These are phyloP conservation scores for Clarias macrocephalus DNA, from an alignment of 2,113 vertebrate genomes.

Conservation along the genomic window DNA sequence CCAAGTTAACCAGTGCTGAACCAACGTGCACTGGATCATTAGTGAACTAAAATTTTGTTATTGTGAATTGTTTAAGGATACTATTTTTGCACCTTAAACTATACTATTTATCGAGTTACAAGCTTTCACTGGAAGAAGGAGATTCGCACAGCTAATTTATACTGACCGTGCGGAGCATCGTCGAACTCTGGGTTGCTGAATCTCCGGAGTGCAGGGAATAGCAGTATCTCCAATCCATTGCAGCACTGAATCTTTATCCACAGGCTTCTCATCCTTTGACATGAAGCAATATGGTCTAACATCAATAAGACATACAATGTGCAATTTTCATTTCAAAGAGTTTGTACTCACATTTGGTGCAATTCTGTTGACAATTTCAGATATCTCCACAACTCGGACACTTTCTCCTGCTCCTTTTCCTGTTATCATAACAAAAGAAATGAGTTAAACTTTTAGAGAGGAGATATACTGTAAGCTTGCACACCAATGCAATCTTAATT, in stretches of 20 bases:
- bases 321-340: neutral
- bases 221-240: slow-evolving; percentile 88
- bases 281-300: neutral
- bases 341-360: slow-evolving; percentile 84
- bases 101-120: neutral
- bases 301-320: neutral
- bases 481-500: no score
- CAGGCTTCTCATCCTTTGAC: slow-evolving; percentile 75
- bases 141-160: neutral
- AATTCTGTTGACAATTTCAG: slow-evolving; percentile 90
- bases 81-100: neutral
- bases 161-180: slow-evolving; percentile 75
- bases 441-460: neutral
- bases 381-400: slow-evolving; percentile 80
- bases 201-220: slow-evolving; percentile 81
- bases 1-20: neutral
- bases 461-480: no score
- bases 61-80: neutral
- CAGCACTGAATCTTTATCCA: slow-evolving; percentile 73
- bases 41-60: neutral
- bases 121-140: neutral
- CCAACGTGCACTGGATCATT: neutral
- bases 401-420: slow-evolving; percentile 63
- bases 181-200: slow-evolving; percentile 69
- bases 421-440: slow-evolving; percentile 50